Evolutionary conservation across 2,888 invertebrate genomes (phyloP), one percentile per base, ranked within the genome.

Genomic region (Acanthopleura granulata): DNA sequence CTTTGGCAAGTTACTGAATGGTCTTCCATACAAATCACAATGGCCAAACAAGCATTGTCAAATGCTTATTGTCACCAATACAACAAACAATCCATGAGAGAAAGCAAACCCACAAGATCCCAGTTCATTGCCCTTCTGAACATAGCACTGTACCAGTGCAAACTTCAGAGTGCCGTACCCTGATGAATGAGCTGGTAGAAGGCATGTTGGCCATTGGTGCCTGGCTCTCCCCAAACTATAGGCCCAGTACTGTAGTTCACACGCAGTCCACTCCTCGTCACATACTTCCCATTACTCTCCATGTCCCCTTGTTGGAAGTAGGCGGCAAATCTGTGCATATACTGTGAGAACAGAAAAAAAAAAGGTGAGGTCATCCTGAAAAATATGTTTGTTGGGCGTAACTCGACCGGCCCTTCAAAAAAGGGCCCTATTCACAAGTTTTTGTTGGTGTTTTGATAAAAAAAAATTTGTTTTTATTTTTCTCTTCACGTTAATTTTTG

Each of bases 231-330:
- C 97, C 97, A 98, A 74, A 96, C 95, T 79, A 97, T 95, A 75
- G 96, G 96, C 0, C 96, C 93, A 12, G 93, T 93, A n/a, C 85
- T 86, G 84, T 93, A 92, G 79, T 90, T 85, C 6, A 92, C 92
- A 16, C 86, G 83, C 49, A 86, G 77, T 3, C 92, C 92, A 79
- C 82, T 88, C 66, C 91, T 86, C 0, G 91, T 92, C 0, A 93
- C 92, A 87, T 91, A 93, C 92, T 99, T 99, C 79, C 99, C 99
- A 91, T 99, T 99, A 82, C 97, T 97, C 91, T 99, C 99, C 99
- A 99, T 99, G 88, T 99, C 99, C 4, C 98, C 98, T 92, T 99
- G 99, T 91, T 99, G 99, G 92, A 99, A 99, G 91, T 99, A 99
- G 22, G 99, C 99, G 15, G 99, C 97, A 92, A 99, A 99, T 90